Percentiles rank a stretch among this genome's conserved stretches.
phyloP scores from a whole-genome alignment of 2,888 invertebrate species.

The Caenorhabditis sp. region DNA sequence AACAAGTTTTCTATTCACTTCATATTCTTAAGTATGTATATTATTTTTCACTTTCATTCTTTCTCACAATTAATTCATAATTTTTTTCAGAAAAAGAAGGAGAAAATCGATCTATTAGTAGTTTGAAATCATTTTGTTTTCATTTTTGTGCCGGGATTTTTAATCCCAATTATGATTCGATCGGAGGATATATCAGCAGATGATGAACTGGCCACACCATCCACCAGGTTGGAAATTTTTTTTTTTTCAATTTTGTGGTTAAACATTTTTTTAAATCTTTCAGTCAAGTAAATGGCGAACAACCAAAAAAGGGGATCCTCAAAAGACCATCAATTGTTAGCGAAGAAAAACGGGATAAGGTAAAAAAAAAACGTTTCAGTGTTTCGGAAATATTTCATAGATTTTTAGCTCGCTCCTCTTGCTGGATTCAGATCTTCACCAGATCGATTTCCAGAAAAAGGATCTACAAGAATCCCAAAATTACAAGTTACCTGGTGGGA shows the following conservation, averaged over 20 bases:
- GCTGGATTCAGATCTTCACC: constrained; percentile 53
- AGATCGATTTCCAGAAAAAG: constrained; percentile 56
- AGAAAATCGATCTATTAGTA: background rate
- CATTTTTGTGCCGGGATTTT: background rate
- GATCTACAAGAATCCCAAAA: constrained; percentile 54
- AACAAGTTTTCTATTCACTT: background rate
- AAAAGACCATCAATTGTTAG: constrained; percentile 51
- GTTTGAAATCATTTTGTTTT: background rate
- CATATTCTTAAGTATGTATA: background rate
- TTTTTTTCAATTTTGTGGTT: background rate
- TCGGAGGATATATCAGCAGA: constrained; percentile 21
- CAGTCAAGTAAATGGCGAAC: constrained; percentile 36
- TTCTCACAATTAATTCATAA: background rate
- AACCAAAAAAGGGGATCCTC: constrained; percentile 62
- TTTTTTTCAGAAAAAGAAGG: background rate
- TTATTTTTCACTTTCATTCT: background rate
- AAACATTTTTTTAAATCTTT: too few relatives aligned
- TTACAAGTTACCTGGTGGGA: constrained; percentile 70
- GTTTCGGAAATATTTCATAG: too few relatives aligned
- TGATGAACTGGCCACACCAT: constrained; percentile 39
- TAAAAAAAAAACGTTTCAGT: background rate
- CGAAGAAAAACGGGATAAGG: constrained; percentile 40
- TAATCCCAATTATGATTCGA: background rate
- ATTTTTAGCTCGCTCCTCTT: constrained; percentile 41
- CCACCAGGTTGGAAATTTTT: constrained; percentile 45